phyloP scores from a whole-genome alignment of 1,140 invertebrate genomes.

The Stegodyphus mimosarum region DNA sequence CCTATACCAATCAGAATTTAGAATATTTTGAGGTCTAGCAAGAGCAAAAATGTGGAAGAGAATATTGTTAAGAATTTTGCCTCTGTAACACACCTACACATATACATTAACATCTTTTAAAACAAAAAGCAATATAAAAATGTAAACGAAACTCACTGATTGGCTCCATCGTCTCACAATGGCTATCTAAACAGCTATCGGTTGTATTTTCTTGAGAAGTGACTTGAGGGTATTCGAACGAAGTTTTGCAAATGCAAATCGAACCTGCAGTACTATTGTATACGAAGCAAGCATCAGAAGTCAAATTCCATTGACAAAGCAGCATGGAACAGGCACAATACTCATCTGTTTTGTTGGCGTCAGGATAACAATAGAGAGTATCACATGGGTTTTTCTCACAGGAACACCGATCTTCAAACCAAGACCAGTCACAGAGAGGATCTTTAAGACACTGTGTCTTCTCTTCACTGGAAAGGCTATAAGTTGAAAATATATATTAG shows the following conservation, averaged over 20 bases:
- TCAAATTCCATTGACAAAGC: constrained; percentile 40
- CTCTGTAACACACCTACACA: too few relatives aligned
- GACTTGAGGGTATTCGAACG: neutral
- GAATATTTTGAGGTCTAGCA: too few relatives aligned
- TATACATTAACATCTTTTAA: too few relatives aligned
- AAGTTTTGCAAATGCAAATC: neutral
- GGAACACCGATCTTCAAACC: constrained; percentile 32
- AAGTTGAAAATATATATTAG: too few relatives aligned
- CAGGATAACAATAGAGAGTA: constrained; percentile 36
- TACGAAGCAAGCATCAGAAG: neutral
- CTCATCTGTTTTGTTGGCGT: constrained; percentile 29
- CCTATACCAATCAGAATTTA: too few relatives aligned
- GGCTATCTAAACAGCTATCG: too few relatives aligned
- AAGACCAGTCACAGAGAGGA: constrained; percentile 40
- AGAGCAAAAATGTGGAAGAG: too few relatives aligned
- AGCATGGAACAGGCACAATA: constrained; percentile 43
- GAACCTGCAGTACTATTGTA: neutral
- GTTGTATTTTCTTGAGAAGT: too few relatives aligned
- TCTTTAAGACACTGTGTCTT: constrained; percentile 26
- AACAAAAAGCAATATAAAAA: too few relatives aligned
- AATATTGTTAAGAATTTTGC: too few relatives aligned
- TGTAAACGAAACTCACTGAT: too few relatives aligned
- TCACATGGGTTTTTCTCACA: constrained; percentile 28
- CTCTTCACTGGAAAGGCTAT: neutral
- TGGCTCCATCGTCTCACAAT: too few relatives aligned